These are phyloP conservation scores for Drosophila multiciliata DNA, from an alignment of 2,888 invertebrate species.

Conservation along the genomic window DNA sequence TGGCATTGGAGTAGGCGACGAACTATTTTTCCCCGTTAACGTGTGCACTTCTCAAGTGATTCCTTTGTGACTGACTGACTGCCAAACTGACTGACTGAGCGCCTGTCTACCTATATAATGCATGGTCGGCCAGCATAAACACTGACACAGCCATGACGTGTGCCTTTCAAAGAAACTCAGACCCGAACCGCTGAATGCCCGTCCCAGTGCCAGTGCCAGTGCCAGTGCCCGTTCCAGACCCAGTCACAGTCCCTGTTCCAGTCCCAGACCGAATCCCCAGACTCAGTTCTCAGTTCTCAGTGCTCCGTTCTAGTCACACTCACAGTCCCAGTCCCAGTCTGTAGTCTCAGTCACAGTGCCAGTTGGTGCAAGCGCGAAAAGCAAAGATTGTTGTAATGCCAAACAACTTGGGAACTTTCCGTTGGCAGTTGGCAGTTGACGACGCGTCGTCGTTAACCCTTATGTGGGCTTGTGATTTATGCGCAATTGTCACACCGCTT, in stretches of 20 bases:
- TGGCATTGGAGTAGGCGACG: slow-evolving; percentile 67
- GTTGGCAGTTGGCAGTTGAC: slow-evolving; percentile 38
- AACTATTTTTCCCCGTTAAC: slow-evolving; percentile 77
- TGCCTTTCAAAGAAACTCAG: slow-evolving; percentile 72
- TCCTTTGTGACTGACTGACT: slow-evolving; percentile 64
- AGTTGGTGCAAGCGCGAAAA: slow-evolving; percentile 32
- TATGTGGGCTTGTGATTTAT: slow-evolving; percentile 52
- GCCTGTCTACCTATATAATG: slow-evolving; percentile 64
- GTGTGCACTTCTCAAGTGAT: slow-evolving; percentile 75
- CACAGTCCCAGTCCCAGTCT: neutral
- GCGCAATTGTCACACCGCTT: slow-evolving; percentile 49
- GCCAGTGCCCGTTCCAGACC: neutral
- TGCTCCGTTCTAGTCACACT: slow-evolving; percentile 1
- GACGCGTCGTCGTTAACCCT: slow-evolving; percentile 59
- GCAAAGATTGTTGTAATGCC: slow-evolving; percentile 67
- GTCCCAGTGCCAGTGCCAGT: neutral
- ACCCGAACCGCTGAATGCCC: slow-evolving; percentile 63
- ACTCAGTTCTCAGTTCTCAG: slow-evolving; percentile 1
- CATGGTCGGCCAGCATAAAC: slow-evolving; percentile 60
- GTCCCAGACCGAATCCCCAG: slow-evolving; percentile 1
- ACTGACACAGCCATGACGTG: slow-evolving; percentile 74
- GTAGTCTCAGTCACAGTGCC: slow-evolving; percentile 1
- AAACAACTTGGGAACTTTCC: slow-evolving; percentile 61
- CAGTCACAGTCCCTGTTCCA: neutral
- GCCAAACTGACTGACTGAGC: slow-evolving; percentile 50